These are phyloP conservation scores for Stratiomys singularior DNA, from an alignment of 2,888 invertebrate species.

Conservation along the genomic window DNA sequence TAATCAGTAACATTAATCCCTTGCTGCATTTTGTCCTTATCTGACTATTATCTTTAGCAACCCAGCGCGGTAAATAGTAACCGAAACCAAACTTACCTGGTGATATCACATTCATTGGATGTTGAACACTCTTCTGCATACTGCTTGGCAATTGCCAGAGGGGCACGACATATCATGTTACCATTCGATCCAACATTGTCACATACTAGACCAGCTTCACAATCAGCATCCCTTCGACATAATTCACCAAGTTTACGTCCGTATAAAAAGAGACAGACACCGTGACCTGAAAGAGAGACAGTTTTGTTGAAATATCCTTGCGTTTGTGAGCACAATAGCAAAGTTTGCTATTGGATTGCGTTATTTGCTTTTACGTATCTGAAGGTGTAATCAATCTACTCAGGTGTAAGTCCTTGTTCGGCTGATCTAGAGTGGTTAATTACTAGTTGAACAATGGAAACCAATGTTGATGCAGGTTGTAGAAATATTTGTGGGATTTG, in stretches of 20 bases:
- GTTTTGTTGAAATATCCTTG: not conserved
- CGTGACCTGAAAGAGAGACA: slow-evolving; percentile 66
- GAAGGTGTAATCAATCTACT: no score
- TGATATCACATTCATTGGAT: slow-evolving; percentile 87
- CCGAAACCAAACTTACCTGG: slow-evolving; percentile 59
- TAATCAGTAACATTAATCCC: slow-evolving; percentile 24
- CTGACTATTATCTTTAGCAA: not conserved
- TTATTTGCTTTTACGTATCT: not conserved
- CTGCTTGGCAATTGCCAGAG: slow-evolving; percentile 80
- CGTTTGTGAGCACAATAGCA: not conserved
- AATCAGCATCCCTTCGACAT: slow-evolving; percentile 84
- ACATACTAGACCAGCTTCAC: slow-evolving; percentile 84
- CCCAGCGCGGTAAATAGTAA: not conserved
- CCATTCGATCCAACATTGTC: slow-evolving; percentile 72
- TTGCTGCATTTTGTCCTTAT: no score
- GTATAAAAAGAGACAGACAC: slow-evolving; percentile 75
- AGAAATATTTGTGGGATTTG: no score
- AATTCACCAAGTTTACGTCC: slow-evolving; percentile 84
- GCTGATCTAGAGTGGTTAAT: no score
- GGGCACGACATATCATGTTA: slow-evolving; percentile 81
- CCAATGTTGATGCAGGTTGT: no score
- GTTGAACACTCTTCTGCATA: slow-evolving; percentile 85
- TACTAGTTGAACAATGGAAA: no score
- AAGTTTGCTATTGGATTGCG: not conserved
- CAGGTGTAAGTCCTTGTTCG: no score